These are phyloP conservation scores for Platanista minor DNA, from an alignment of 2,113 vertebrate genomes.

Conservation along the genomic window DNA sequence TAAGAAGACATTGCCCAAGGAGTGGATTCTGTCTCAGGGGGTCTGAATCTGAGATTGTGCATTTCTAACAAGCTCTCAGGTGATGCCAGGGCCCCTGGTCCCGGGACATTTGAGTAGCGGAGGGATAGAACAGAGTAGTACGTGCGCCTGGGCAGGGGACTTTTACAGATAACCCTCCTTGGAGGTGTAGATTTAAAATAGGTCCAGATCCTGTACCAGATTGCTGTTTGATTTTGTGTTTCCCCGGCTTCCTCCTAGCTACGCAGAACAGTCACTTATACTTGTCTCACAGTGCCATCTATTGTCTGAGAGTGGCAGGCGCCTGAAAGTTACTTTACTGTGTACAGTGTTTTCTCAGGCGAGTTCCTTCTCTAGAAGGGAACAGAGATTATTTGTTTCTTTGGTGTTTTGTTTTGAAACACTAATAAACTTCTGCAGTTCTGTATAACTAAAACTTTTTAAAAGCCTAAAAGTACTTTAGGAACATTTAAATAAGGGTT, in stretches of 20 bases:
- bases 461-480: neutral
- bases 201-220: neutral
- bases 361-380: neutral
- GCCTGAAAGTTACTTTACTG: neutral
- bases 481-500: neutral
- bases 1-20: neutral
- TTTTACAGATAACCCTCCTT: neutral
- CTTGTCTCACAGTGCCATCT: constrained; percentile 80
- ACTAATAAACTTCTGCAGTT: neutral
- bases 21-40: neutral
- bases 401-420: neutral
- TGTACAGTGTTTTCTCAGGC: neutral
- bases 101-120: neutral
- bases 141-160: neutral
- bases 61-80: neutral
- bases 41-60: neutral
- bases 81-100: neutral
- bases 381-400: neutral
- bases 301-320: constrained; percentile 56
- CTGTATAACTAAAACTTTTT: neutral
- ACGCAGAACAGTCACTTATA: neutral
- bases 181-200: neutral
- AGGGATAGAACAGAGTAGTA: neutral
- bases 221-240: neutral
- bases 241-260: neutral